Evolutionary conservation across 1,140 invertebrate species (phyloP), one percentile per base, ranked within the genome.

Genomic region (Chionoecetes opilio): DNA sequence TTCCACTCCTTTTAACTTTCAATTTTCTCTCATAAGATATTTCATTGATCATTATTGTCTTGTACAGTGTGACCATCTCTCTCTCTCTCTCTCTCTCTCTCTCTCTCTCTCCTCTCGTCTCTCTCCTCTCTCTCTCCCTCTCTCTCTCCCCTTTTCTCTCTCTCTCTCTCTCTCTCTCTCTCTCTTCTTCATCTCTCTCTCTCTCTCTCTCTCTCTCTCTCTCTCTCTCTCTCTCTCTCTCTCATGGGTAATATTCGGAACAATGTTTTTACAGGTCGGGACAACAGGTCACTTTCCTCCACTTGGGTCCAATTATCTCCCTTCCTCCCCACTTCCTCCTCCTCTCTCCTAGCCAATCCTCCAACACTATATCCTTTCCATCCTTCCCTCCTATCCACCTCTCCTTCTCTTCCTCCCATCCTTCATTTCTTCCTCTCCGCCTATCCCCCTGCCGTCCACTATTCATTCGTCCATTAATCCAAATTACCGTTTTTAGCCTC

Each of bases 201-300:
- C 46, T 53, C 46, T 53, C 46, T 53, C 46, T 53, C 46, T 53
- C 46, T 53, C 46, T 53, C 46, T 75, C 63, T 75, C 63, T 75
- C 63, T 75, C 63, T 75, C 63, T 75, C 63, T 75, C 63, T 75
- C 63, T 75, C 63, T 75, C 63, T 75, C 63, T 75, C 26, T 75
- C 63, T n/a, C 21, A 46, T 14, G 14, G 14, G n/a, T 8, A 46
- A 8, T 46, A 46, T 46, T 46, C 41, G 14, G 14, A 46, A 14
- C 5, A 14, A 5, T 46, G 14, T 46, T 46, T 46, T 46, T 46
- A 46, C 5, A 46, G 41, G 14, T 8, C 5, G 41, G 41, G 14
- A 46, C n/a, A 46, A 46, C 5, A 8, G 41, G 14, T 8, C 41
- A 46, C 6, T n/a, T n/a, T 75, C 21, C 63, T 75, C 63, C 63